phyloP scores from a whole-genome alignment of 2,797 vertebrate species.

The Chrosomus eos region DNA sequence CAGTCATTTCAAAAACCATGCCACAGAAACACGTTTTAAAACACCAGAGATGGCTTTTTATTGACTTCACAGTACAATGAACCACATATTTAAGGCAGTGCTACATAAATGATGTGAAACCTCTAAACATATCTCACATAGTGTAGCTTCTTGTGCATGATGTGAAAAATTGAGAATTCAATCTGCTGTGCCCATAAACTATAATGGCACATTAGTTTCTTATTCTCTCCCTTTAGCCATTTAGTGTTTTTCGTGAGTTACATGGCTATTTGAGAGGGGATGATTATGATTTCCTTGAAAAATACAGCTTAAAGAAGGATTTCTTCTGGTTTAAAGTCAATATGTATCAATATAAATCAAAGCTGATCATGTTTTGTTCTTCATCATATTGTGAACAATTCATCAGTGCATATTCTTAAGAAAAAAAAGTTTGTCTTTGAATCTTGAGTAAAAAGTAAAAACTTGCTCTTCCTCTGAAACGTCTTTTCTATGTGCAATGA shows the following conservation, averaged over 20 bases:
- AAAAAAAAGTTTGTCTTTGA: background rate
- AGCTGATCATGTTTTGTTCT: background rate
- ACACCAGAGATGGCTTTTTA: conserved; percentile 77
- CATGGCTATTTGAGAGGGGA: background rate
- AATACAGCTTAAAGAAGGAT: background rate
- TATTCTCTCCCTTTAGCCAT: background rate
- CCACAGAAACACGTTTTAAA: conserved; percentile 60
- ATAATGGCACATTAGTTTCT: conserved; percentile 22
- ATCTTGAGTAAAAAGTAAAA: background rate
- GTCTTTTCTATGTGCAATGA: background rate
- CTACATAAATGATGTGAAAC: conserved; percentile 76
- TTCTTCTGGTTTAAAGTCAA: background rate
- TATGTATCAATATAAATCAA: background rate
- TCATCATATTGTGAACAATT: background rate
- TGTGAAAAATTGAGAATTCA: conserved; percentile 40
- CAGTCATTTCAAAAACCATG: conserved; percentile 32
- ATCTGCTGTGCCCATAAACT: conserved; percentile 14
- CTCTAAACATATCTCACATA: conserved; percentile 69
- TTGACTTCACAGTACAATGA: conserved; percentile 77
- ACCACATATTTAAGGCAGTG: conserved; percentile 77
- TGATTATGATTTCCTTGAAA: conserved; percentile 7
- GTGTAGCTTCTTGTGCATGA: conserved; percentile 69
- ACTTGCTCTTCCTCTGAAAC: background rate
- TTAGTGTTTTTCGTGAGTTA: background rate
- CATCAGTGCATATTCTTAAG: background rate